A percentile compares a stretch with the other conserved stretches of the same genome.
Conservation (phyloP, 2,797 vertebrate genomes). For the Eulemur coronatus region DNA sequence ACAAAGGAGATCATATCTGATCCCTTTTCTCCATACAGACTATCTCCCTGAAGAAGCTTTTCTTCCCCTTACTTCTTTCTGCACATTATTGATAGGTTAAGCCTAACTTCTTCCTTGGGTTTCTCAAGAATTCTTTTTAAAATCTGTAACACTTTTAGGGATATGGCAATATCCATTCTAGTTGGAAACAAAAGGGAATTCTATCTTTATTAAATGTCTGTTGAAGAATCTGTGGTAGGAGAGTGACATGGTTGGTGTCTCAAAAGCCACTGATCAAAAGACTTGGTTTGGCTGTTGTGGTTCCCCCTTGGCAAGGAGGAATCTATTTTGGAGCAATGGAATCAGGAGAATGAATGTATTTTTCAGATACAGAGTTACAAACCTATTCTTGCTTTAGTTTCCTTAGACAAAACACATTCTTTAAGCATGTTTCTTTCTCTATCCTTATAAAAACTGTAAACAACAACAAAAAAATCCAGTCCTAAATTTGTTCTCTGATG, state of each 20-base stretch:
- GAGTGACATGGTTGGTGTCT: neutral
- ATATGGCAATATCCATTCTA: neutral
- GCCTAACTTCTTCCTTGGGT: neutral
- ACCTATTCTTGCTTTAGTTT: neutral
- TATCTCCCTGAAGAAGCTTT: neutral
- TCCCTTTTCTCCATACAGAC: neutral
- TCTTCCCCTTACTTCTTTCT: neutral
- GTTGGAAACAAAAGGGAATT: neutral
- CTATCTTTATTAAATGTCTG: neutral
- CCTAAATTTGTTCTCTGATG: neutral
- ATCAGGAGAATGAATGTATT: neutral
- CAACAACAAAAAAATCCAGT: neutral
- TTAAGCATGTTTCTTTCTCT: neutral
- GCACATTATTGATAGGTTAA: neutral
- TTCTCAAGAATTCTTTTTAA: constrained; percentile 20
- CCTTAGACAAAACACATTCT: neutral
- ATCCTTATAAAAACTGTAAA: neutral
- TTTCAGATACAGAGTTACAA: neutral
- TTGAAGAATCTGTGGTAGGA: neutral
- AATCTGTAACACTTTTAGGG: neutral
- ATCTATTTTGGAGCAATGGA: neutral
- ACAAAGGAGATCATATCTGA: neutral
- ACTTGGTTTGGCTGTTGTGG: neutral
- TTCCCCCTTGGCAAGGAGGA: neutral
- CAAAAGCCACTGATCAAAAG: neutral